Conservation (phyloP, 2,888 invertebrate species). For the Hypselothyrea guttata region DNA sequence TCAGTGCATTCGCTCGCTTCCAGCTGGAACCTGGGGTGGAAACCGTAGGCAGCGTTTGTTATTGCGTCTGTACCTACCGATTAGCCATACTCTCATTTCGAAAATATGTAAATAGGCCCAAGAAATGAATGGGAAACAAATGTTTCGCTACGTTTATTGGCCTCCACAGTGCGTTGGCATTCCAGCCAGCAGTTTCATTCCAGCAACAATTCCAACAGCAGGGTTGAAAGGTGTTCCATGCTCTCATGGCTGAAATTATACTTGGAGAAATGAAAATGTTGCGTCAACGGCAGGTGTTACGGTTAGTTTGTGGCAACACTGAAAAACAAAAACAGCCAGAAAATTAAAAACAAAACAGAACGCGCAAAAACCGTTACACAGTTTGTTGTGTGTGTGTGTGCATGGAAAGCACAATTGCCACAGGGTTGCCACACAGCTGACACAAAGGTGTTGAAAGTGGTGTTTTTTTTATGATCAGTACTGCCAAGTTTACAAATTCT, state of each 20-base stretch:
- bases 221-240: slow-evolving; percentile 65
- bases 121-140: slow-evolving; percentile 36
- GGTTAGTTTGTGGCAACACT: neutral
- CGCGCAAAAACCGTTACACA: slow-evolving; percentile 3
- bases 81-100: slow-evolving; percentile 50
- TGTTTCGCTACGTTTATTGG: slow-evolving; percentile 20
- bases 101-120: slow-evolving; percentile 65
- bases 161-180: slow-evolving; percentile 61
- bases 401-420: neutral
- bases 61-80: slow-evolving; percentile 30
- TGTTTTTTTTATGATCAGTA: no score
- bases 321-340: slow-evolving; percentile 2
- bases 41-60: slow-evolving; percentile 15
- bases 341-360: slow-evolving; percentile 1
- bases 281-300: slow-evolving; percentile 4
- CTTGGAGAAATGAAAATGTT: slow-evolving; percentile 42
- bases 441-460: no score
- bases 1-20: slow-evolving; percentile 59
- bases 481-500: no score
- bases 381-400: slow-evolving; percentile 15
- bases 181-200: slow-evolving; percentile 47
- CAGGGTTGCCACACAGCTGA: neutral
- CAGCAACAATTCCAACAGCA: slow-evolving; percentile 17
- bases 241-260: slow-evolving; percentile 57
- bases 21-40: slow-evolving; percentile 45